These are phyloP conservation scores for Brachyhypopomus gauderio DNA, from an alignment of 2,113 vertebrate species.

Conservation along the genomic window DNA sequence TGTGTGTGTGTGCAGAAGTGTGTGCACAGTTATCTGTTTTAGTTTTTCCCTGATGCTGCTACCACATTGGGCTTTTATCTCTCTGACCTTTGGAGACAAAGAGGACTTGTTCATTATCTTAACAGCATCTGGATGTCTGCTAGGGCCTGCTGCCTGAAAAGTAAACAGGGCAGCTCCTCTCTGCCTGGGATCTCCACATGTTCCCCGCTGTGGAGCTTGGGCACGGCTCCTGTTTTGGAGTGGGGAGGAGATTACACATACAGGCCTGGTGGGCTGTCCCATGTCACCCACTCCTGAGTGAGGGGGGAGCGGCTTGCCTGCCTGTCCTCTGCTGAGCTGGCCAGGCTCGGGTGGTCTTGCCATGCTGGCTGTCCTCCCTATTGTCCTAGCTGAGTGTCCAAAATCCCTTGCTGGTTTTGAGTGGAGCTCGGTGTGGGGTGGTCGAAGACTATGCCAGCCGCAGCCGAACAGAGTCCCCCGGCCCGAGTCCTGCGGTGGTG, in stretches of 20 bases:
- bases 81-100: conserved; percentile 60
- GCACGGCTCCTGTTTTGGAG: conserved; percentile 19
- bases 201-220: not conserved
- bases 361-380: conserved; percentile 13
- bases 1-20: conserved; percentile 31
- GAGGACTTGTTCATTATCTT: conserved; percentile 59
- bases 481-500: no score
- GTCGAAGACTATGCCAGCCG: no score
- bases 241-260: not conserved
- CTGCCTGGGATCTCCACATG: not conserved
- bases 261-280: not conserved
- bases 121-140: conserved; percentile 66
- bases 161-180: conserved; percentile 61
- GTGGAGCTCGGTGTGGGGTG: not conserved
- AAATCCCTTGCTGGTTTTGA: not conserved
- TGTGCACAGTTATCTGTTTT: conserved; percentile 38
- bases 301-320: conserved; percentile 18
- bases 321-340: not conserved
- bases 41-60: not conserved
- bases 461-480: no score
- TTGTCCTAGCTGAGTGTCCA: conserved; percentile 31
- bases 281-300: conserved; percentile 55
- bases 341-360: conserved; percentile 13
- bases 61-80: conserved; percentile 52
- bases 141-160: conserved; percentile 60